phyloP scores from a whole-genome alignment of 2,888 invertebrate species.

The Phengaris arion region DNA sequence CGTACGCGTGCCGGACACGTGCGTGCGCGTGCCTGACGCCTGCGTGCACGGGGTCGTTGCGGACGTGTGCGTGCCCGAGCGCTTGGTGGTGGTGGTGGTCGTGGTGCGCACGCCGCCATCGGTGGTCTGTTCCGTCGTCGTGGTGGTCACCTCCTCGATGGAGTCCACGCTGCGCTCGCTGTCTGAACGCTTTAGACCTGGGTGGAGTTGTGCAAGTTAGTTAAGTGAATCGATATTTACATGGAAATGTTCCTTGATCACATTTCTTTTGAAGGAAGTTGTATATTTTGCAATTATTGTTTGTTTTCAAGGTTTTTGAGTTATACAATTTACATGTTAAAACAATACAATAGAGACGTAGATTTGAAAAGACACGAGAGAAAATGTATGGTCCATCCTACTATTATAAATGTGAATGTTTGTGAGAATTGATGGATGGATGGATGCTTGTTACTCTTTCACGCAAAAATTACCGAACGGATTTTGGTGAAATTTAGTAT shows the following conservation, averaged over 20 bases:
- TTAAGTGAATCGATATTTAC: no score
- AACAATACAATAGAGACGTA: neutral
- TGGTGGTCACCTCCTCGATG: constrained; percentile 55
- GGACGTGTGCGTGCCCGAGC: constrained; percentile 37
- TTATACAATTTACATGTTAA: neutral
- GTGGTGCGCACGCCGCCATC: constrained; percentile 50
- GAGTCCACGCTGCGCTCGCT: constrained; percentile 69
- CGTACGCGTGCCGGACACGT: neutral
- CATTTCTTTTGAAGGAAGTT: neutral
- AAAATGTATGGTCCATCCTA: no score
- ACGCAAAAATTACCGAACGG: no score
- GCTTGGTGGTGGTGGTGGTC: constrained; percentile 50
- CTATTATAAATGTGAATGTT: no score
- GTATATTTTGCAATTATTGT: neutral
- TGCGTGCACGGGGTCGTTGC: neutral
- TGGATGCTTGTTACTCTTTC: no score
- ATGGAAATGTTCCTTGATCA: neutral
- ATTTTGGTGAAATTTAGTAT: no score
- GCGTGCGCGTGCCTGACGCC: constrained; percentile 33
- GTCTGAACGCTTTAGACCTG: constrained; percentile 62
- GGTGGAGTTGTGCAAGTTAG: no score
- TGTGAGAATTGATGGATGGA: no score
- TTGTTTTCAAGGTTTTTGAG: neutral
- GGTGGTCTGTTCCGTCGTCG: constrained; percentile 49
- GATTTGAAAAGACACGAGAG: no score